A percentile compares a stretch with the other conserved stretches of the same genome.
Evolutionary conservation across 2,888 invertebrate genomes (phyloP).

Genomic region (Cinara cedri): DNA sequence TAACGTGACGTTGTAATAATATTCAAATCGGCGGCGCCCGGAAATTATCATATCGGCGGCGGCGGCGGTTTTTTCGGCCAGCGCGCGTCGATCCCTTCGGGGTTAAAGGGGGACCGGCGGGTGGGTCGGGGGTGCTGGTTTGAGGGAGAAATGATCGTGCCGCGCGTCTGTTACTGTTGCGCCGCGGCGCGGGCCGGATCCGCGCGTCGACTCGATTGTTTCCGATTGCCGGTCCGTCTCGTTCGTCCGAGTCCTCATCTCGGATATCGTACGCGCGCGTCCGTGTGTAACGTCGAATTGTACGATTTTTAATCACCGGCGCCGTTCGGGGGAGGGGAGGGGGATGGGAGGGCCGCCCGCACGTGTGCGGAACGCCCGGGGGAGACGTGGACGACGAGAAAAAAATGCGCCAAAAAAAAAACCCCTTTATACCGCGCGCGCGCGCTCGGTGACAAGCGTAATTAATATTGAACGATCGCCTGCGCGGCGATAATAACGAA

Average conservation of each 20-base stretch:
- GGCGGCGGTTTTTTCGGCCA: background rate
- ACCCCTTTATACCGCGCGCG: background rate
- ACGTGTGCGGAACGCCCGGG: background rate
- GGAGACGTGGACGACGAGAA: background rate
- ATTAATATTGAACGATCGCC: too few species aligned
- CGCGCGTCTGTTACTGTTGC: too few species aligned
- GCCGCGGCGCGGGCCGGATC: conserved; percentile 25
- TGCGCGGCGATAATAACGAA: too few species aligned
- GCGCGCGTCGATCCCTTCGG: too few species aligned
- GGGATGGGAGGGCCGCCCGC: too few species aligned
- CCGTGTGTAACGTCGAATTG: too few species aligned
- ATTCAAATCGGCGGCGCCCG: conserved; percentile 39
- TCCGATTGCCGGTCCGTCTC: conserved; percentile 12
- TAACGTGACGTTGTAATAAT: background rate
- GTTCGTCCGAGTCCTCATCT: background rate
- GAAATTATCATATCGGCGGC: conserved; percentile 39
- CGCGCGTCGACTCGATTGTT: conserved; percentile 41
- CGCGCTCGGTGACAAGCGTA: too few species aligned
- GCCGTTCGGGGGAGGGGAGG: too few species aligned
- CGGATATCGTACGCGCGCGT: conserved; percentile 8
- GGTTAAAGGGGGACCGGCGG: background rate
- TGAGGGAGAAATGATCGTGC: conserved; percentile 41
- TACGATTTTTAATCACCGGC: too few species aligned
- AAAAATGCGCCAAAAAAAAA: background rate
- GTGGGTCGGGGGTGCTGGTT: conserved; percentile 18